These are phyloP conservation scores for Emydura subglobosa DNA, from an alignment of 2,113 vertebrate species.

Conservation along the genomic window DNA sequence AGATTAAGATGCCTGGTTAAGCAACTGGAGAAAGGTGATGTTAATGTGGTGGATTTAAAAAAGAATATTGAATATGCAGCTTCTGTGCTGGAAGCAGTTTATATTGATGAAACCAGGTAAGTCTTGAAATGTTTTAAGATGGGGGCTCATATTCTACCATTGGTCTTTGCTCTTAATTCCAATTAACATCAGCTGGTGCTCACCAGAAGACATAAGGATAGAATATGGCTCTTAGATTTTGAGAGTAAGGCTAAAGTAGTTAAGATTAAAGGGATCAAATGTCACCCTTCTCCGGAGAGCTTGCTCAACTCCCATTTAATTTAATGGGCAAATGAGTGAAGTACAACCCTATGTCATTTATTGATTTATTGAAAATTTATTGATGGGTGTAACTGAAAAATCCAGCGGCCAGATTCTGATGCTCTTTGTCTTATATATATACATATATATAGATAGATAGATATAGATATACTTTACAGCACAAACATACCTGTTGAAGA, in stretches of 20 bases:
- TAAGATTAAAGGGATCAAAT: slow-evolving; percentile 18
- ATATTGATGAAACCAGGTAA: slow-evolving; percentile 98
- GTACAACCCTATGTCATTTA: background rate
- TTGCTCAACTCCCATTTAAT: background rate
- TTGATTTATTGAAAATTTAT: background rate
- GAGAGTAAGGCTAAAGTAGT: background rate
- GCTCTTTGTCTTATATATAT: background rate
- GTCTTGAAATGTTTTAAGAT: background rate
- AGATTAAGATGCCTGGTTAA: slow-evolving; percentile 96
- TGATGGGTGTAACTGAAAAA: background rate
- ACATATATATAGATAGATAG: no score
- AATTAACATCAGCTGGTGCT: background rate
- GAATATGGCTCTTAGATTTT: background rate
- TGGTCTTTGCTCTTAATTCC: background rate
- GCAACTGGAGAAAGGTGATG: slow-evolving; percentile 93
- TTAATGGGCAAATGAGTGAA: background rate
- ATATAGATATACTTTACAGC: no score
- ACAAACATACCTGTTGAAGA: background rate
- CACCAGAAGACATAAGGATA: background rate
- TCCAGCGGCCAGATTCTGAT: background rate
- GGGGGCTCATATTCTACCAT: background rate
- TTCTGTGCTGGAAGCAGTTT: slow-evolving; percentile 94
- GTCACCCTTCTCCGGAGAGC: background rate
- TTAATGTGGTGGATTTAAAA: slow-evolving; percentile 92
- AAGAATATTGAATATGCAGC: slow-evolving; percentile 97